Percentiles rank a stretch among this genome's conserved stretches.
phyloP scores from a whole-genome alignment of 2,888 invertebrate species.

The Pteria penguin region DNA sequence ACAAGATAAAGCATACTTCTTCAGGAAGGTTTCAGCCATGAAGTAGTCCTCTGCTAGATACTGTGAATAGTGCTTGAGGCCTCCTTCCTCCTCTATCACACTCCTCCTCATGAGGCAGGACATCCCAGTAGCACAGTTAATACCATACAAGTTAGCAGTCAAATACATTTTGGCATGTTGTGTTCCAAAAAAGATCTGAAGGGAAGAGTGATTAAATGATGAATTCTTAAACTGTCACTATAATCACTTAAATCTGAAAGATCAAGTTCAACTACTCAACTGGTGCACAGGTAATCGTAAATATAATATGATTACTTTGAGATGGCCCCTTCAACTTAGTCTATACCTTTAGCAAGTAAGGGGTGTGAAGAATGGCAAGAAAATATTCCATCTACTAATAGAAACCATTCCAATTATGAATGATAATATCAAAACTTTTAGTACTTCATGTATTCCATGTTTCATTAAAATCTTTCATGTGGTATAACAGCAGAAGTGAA shows the following conservation, averaged over 20 bases:
- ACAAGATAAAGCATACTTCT: slow-evolving; percentile 81
- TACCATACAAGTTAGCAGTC: slow-evolving; percentile 92
- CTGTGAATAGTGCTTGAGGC: slow-evolving; percentile 92
- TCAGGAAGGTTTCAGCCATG: slow-evolving; percentile 93
- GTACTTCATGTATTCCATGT: too few species aligned
- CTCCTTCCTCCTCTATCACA: slow-evolving; percentile 93
- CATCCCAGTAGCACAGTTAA: slow-evolving; percentile 99
- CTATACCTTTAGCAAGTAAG: too few species aligned
- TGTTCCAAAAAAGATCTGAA: slow-evolving; percentile 94
- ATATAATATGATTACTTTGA: too few species aligned
- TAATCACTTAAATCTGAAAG: too few species aligned
- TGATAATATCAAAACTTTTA: too few species aligned
- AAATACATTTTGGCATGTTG: slow-evolving; percentile 97
- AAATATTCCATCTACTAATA: too few species aligned
- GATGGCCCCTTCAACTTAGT: too few species aligned
- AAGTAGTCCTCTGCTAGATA: slow-evolving; percentile 99
- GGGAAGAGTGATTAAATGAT: background rate
- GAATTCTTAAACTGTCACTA: background rate
- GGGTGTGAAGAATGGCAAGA: too few species aligned
- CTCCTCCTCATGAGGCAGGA: slow-evolving; percentile 94
- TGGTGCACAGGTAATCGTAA: background rate
- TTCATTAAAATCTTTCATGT: too few species aligned
- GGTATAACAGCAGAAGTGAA: too few species aligned
- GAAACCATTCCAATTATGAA: too few species aligned
- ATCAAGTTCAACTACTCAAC: background rate